Percentiles rank a stretch among this genome's conserved stretches.
Conservation (phyloP, 2,797 vertebrate species). For the Florisuga fusca region DNA sequence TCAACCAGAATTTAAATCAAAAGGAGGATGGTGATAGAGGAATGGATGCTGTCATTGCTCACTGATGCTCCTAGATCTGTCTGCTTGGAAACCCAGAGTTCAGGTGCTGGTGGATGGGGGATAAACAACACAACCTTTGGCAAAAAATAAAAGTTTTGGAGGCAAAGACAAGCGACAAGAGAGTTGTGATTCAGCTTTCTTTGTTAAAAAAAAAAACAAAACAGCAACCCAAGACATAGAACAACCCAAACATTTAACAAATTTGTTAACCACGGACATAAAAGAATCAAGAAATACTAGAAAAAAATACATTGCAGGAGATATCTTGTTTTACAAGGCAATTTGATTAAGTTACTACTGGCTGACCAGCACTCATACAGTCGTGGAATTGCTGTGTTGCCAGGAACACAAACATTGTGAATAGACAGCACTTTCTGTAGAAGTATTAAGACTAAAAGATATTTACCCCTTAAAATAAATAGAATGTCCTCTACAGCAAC, state of each 20-base stretch:
- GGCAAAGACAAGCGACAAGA: neutral
- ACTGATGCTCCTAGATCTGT: rapidly evolving
- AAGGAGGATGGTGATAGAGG: neutral
- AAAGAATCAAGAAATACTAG: conserved; percentile 38
- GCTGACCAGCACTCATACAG: conserved; percentile 19
- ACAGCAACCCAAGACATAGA: conserved; percentile 18
- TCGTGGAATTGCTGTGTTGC: neutral
- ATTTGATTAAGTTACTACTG: conserved; percentile 43
- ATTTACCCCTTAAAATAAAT: conserved; percentile 73
- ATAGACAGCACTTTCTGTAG: conserved; percentile 31
- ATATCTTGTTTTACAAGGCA: conserved; percentile 60
- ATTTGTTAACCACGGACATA: conserved; percentile 62
- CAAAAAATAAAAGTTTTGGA: neutral
- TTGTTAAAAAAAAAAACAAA: conserved; percentile 62
- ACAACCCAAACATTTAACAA: conserved; percentile 58
- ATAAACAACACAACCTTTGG: neutral
- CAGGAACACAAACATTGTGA: conserved; percentile 45
- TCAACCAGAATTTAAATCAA: rapidly evolving
- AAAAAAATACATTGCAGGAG: conserved; percentile 26
- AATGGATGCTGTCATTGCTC: neutral
- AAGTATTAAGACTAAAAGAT: conserved; percentile 67
- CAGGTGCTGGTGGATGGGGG: neutral
- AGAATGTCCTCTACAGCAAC: conserved; percentile 59
- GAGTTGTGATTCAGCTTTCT: conserved; percentile 65
- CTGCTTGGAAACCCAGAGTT: neutral